Evolutionary conservation across 2,113 vertebrate genomes (phyloP).

Genomic region (Crypturellus undulatus): DNA sequence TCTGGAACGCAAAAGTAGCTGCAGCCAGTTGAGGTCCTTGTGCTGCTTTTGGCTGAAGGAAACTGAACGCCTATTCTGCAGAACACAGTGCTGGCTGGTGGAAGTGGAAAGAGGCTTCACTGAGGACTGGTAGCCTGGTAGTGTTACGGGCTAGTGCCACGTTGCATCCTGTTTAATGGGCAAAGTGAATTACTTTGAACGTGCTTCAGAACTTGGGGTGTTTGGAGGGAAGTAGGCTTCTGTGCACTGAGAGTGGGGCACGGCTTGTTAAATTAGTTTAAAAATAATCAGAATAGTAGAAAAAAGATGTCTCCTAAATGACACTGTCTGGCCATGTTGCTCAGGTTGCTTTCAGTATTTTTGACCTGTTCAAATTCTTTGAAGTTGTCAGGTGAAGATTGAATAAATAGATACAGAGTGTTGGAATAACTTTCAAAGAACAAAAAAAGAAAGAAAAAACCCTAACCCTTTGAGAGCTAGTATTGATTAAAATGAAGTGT

Average conservation of each 20-base stretch:
- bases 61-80: neutral
- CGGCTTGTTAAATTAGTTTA: neutral
- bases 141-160: neutral
- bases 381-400: neutral
- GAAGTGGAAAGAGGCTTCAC: neutral
- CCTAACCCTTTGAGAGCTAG: neutral
- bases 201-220: neutral
- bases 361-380: neutral
- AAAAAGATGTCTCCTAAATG: neutral
- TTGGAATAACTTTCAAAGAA: neutral
- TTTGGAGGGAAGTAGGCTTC: neutral
- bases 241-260: neutral
- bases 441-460: neutral
- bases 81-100: neutral
- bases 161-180: neutral
- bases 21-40: neutral
- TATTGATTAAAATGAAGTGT: neutral
- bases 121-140: neutral
- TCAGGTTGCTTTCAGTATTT: neutral
- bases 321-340: neutral
- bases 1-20: neutral
- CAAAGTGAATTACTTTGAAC: rapidly evolving
- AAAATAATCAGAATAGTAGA: neutral
- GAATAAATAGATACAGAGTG: neutral
- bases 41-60: neutral